Evolutionary conservation across 2,113 vertebrate species (phyloP).

Genomic region (Picathartes gymnocephalus): DNA sequence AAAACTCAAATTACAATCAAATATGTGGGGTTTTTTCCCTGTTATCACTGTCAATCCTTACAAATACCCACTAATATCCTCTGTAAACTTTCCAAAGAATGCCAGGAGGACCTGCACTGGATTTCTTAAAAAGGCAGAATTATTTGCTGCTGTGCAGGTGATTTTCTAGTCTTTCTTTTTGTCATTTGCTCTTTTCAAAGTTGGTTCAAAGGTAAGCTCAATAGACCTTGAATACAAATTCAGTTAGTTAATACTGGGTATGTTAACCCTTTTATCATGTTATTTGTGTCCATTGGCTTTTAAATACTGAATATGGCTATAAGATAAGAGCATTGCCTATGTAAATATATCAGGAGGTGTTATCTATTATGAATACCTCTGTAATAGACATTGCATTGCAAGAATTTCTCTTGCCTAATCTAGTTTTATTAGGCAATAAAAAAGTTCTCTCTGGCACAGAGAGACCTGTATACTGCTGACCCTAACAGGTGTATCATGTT

Average conservation of each 20-base stretch:
- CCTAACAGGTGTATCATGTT: neutral
- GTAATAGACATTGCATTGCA: neutral
- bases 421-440: slow-evolving; percentile 60
- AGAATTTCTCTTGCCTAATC: slow-evolving; percentile 38
- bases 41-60: neutral
- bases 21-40: fast-evolving
- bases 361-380: neutral
- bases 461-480: neutral
- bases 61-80: neutral
- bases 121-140: neutral
- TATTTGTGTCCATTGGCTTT: neutral
- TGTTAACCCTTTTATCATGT: neutral
- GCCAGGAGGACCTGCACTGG: neutral
- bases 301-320: neutral
- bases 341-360: neutral
- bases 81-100: neutral
- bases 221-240: slow-evolving; percentile 11
- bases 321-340: neutral
- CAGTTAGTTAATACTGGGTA: slow-evolving; percentile 2
- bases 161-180: neutral
- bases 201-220: slow-evolving; percentile 37
- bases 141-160: neutral
- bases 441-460: neutral
- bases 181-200: neutral
- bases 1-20: neutral